phyloP scores from a whole-genome alignment of 30 jellyfish, hydroid and myxozoan species.

The Aurelia coerulea region DNA sequence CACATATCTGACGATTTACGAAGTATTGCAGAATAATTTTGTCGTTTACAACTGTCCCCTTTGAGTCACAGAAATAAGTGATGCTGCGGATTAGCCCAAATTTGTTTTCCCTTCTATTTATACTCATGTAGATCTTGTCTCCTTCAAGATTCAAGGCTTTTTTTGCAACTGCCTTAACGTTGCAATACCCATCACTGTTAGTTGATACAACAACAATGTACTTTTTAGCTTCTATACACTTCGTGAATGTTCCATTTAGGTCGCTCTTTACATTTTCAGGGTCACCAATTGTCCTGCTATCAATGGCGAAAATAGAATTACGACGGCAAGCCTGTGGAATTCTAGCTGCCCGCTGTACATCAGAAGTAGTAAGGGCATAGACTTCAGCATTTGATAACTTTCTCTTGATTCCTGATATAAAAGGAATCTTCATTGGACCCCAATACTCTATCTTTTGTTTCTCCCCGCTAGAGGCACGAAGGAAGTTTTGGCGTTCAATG shows the following conservation, averaged over 20 bases:
- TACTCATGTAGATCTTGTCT: background rate
- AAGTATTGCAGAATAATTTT: slow-evolving; percentile 2
- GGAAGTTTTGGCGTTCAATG: too few species aligned
- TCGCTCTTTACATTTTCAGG: background rate
- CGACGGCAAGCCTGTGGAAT: slow-evolving; percentile 11
- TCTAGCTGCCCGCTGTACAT: slow-evolving; percentile 7
- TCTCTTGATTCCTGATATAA: background rate
- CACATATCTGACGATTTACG: slow-evolving; percentile 22
- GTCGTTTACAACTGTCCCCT: slow-evolving; percentile 4
- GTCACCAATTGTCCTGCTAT: too few species aligned
- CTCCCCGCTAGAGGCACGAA: too few species aligned
- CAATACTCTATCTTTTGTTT: background rate
- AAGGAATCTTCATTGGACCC: slow-evolving; percentile 12
- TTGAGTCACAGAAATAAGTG: background rate
- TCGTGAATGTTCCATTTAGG: slow-evolving; percentile 1
- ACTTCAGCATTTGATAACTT: slow-evolving; percentile 4
- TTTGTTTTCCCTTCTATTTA: background rate
- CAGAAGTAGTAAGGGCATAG: background rate
- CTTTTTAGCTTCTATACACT: slow-evolving; percentile 5
- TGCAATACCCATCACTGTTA: too few species aligned
- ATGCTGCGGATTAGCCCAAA: slow-evolving; percentile 15
- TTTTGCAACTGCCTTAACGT: background rate
- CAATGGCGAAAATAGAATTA: background rate
- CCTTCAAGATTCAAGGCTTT: background rate
- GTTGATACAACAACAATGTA: background rate